Conservation (phyloP, 2,113 vertebrate species). For the Varanus komodoensis region DNA sequence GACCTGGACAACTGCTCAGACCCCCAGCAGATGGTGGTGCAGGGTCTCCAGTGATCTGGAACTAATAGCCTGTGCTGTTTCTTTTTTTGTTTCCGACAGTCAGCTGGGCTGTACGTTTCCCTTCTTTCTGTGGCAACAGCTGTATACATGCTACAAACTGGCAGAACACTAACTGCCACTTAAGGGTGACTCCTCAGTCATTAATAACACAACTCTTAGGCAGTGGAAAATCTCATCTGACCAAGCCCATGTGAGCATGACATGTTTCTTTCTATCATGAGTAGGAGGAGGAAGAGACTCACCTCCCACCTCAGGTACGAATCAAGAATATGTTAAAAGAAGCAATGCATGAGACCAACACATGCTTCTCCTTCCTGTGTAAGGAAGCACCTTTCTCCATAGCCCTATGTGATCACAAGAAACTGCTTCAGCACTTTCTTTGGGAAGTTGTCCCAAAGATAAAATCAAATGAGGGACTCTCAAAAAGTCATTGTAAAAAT, state of each 20-base stretch:
- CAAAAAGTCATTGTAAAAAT: constrained; percentile 21
- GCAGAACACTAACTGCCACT: constrained; percentile 66
- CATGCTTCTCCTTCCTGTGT: not conserved
- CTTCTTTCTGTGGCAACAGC: constrained; percentile 68
- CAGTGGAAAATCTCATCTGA: constrained; percentile 19
- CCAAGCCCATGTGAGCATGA: constrained; percentile 14
- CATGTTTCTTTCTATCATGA: constrained; percentile 40
- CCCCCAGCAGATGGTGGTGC: constrained; percentile 88
- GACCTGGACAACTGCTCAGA: constrained; percentile 86
- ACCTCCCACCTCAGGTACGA: not conserved
- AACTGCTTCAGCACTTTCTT: not conserved
- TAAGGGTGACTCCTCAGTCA: constrained; percentile 40
- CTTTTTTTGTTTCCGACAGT: constrained; percentile 85
- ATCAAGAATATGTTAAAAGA: constrained; percentile 2
- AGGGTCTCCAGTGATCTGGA: constrained; percentile 87
- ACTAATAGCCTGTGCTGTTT: constrained; percentile 91
- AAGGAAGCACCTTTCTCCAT: not conserved
- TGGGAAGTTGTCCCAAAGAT: constrained; percentile 13
- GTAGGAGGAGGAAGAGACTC: not conserved
- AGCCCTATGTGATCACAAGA: not conserved
- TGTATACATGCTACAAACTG: constrained; percentile 66
- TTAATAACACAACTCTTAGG: constrained; percentile 46
- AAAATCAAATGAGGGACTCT: constrained; percentile 31
- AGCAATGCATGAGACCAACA: constrained; percentile 27
- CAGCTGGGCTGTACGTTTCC: constrained; percentile 73